Evolutionary conservation across 2,113 vertebrate genomes (phyloP), one percentile per base, ranked within the genome.

Genomic region (Ceyx cyanopectus): DNA sequence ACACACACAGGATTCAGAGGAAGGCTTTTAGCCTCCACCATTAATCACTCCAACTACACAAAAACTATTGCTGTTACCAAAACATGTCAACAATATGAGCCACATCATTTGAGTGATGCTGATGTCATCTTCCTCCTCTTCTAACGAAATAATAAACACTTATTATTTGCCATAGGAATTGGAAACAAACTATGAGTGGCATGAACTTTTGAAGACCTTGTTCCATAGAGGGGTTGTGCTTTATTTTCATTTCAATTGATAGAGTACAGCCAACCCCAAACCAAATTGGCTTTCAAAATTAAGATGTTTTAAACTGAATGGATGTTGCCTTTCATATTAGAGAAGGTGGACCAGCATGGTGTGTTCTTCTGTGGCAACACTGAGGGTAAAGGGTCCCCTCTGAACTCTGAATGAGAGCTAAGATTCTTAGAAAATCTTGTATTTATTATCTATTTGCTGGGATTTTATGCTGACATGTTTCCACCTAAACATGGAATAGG

Each of bases 121-220:
- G 86, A 61, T 53, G 57, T 21, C 78, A 29, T 53, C 83, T 81
- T 66, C 43, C 48, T 92, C 50, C 50, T 60, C 76, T 78, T 88
- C 58, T 72, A 72, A 58, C 32, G 62, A 90, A 93, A 84, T 86
- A 92, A 94, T 91, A 92, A 95, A 75, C 81, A 82, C 57, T 91
- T 74, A 41, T 30, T 85, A 41, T 30, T 85, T 73, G 66, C 73
- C 7, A 3, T 51, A 94, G 62, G 58, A 92, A 91, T 32, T 78
- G 22, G 82, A 79, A 86, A 74, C 34, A 70, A 85, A 70, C 41
- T 68, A 54, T 61, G 78, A 81, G 81, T n/a, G 70, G 46, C 0
- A 2, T 85, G 91, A 90, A 86, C 90, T 95, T 75, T 60, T 30
- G 10, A 65, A 92, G 88, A 81, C 72, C 69, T 90, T 91, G 51